Percentiles rank a stretch among this genome's conserved stretches.
phyloP scores from a whole-genome alignment of 1,140 invertebrate species.

The Zelostemma sp. region DNA sequence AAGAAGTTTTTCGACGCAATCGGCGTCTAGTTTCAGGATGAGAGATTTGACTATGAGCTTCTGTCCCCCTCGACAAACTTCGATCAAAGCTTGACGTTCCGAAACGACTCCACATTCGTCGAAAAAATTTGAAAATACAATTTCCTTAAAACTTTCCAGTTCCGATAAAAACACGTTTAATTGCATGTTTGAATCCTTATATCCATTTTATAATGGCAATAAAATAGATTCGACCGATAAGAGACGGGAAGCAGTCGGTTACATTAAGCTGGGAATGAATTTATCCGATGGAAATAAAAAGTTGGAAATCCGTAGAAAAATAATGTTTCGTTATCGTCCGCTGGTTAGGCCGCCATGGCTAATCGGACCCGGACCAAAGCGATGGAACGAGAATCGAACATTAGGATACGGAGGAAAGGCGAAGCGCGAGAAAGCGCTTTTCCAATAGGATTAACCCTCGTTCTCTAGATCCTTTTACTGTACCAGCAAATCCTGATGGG shows the following conservation, averaged over 20 bases:
- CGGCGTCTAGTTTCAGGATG: conserved; percentile 28
- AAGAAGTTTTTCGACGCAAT: conserved; percentile 34
- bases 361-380: conserved; percentile 38
- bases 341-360: conserved; percentile 30
- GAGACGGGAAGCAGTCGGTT: background rate
- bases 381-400: conserved; percentile 14
- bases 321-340: conserved; percentile 57
- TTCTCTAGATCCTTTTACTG: conserved; percentile 69
- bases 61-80: background rate
- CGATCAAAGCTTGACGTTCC: background rate
- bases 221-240: conserved; percentile 3
- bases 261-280: background rate
- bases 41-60: conserved; percentile 4
- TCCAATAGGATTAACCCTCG: conserved; percentile 68
- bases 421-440: conserved; percentile 53
- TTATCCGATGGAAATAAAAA: conserved; percentile 5
- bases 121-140: conserved; percentile 6
- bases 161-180: too few species aligned
- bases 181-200: background rate
- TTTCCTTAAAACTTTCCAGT: background rate
- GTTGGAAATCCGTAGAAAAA: conserved; percentile 35
- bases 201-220: background rate
- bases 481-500: conserved; percentile 61
- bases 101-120: background rate
- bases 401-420: conserved; percentile 13